Conservation (phyloP, 1,140 invertebrate species). For the Tyrophagus putrescentiae region DNA sequence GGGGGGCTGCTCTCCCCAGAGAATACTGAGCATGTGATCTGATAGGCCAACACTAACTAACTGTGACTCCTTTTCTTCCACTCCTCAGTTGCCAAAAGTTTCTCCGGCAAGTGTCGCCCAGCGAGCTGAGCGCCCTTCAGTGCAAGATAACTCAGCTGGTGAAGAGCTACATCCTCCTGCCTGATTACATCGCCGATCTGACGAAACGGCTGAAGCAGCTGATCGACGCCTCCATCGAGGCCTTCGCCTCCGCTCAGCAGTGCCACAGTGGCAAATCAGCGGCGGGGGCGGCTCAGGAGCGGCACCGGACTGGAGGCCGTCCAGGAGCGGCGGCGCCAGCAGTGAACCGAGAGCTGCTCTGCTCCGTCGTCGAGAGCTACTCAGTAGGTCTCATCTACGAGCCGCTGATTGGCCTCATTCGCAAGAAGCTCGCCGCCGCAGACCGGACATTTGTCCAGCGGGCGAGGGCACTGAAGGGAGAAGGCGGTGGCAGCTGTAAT, state of each 20-base stretch:
- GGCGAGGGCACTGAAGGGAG: not conserved
- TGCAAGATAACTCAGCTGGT: not conserved
- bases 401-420: not conserved
- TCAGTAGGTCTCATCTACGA: conserved; percentile 7
- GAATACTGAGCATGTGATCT: too few species aligned
- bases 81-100: conserved; percentile 9
- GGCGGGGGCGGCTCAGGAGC: too few species aligned
- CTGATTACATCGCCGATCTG: conserved; percentile 16
- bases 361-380: not conserved
- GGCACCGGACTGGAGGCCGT: not conserved
- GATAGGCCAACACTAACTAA: not conserved
- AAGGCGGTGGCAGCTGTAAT: too few species aligned
- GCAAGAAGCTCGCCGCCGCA: not conserved
- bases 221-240: conserved; percentile 21
- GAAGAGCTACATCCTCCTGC: conserved; percentile 14
- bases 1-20: not conserved
- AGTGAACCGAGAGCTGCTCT: not conserved
- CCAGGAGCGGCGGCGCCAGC: not conserved
- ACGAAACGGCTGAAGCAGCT: conserved; percentile 15
- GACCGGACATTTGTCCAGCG: not conserved
- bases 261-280: too few species aligned
- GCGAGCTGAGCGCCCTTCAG: not conserved
- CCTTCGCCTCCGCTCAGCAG: too few species aligned
- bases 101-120: not conserved
- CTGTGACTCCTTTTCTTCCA: not conserved